Evolutionary conservation across 2,113 vertebrate genomes (phyloP), one percentile per base, ranked within the genome.

Genomic region (Melanerpes aurifrons): DNA sequence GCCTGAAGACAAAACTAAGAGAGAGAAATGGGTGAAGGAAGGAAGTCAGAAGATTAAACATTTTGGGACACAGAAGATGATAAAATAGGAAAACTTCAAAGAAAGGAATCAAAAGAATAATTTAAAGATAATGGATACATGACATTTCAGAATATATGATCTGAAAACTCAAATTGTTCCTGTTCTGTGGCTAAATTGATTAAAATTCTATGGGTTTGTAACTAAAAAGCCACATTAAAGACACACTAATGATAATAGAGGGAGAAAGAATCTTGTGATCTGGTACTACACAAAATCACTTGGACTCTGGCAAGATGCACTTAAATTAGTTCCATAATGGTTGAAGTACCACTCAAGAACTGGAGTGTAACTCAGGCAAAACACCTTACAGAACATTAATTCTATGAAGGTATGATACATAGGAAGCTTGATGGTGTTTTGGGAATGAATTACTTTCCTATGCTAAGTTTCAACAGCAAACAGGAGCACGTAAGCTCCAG

Each of bases 1-100:
- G 89, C 84, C 91, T 76, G 78, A 91, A 92, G 77, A 88, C 56
- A 87, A 85, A 87, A 63, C n/a, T 17, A 6, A 15, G 4, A 59
- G 18, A 18, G 12, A 16, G 16, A 24, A 31, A n/a, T 10, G 3
- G 3, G 61, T 25, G 47, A 74, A 57, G 35, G 69, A 82, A 94
- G 37, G 21, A 83, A 85, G 74, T 57, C 37, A 62, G 71, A 94
- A 91, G n/a, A 76, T 24, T 56, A 90, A 75, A 47, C 2, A 25
- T 53, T 92, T 29, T 79, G 66, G 72, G 81, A 84, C 56, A 85
- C 16, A 45, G 0, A 69, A 32, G 57, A 91, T 88, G 47, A 31
- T 78, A 70, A 90, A 78, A 88, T 25, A 73, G 63, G 17, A 82
- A 79, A 89, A 91, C 64, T 93, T 94, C 82, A 92, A 96, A 93